Percentiles rank a stretch among this genome's conserved stretches.
These are phyloP conservation scores for Wasmannia auropunctata DNA, from an alignment of 1,140 invertebrate species.

Conservation along the genomic window DNA sequence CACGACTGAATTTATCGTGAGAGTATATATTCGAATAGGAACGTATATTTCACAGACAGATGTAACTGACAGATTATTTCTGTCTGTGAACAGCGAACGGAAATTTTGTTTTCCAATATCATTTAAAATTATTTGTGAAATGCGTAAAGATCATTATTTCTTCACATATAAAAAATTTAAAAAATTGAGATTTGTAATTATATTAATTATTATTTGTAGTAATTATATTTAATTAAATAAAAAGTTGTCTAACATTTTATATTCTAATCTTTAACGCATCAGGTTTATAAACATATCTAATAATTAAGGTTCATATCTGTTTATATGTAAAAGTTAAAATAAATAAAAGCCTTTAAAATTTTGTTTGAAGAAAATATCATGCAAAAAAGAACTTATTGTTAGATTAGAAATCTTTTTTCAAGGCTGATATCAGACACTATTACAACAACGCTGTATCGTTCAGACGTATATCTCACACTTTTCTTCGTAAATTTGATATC, in stretches of 20 bases:
- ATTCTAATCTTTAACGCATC: too few species aligned
- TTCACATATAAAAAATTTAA: background rate
- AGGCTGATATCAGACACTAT: background rate
- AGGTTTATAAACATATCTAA: background rate
- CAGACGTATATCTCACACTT: background rate
- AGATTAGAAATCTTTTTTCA: background rate
- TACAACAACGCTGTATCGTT: constrained; percentile 7
- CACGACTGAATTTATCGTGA: constrained; percentile 18
- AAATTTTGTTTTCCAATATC: background rate
- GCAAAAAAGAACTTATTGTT: background rate
- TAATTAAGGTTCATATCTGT: background rate
- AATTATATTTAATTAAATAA: background rate
- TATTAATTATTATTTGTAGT: background rate
- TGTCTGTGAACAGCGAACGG: too few species aligned
- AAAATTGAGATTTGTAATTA: background rate
- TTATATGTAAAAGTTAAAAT: background rate
- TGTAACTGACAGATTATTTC: background rate
- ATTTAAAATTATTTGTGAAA: background rate
- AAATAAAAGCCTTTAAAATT: background rate
- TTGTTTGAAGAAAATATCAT: background rate
- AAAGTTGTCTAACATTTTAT: too few species aligned
- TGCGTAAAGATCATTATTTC: background rate
- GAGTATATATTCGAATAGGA: background rate
- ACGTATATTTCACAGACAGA: background rate
- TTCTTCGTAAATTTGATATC: constrained; percentile 28